Percentiles rank a stretch among this genome's conserved stretches.
Conservation (phyloP, 2,888 invertebrate species). For the Parochlus steinenii region DNA sequence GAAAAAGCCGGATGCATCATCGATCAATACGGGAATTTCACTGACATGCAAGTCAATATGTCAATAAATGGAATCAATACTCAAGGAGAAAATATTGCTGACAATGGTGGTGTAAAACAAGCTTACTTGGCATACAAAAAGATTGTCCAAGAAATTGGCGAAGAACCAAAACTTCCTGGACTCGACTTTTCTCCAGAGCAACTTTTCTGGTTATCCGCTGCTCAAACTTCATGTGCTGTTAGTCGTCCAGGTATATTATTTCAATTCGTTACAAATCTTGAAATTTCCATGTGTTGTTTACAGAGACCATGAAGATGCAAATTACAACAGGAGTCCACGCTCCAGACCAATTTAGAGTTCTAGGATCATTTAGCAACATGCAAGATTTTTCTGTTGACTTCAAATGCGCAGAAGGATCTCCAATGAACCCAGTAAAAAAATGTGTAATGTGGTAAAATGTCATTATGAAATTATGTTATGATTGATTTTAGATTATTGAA, state of each 20-base stretch:
- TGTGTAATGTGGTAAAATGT: constrained; percentile 75
- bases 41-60: constrained; percentile 50
- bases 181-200: constrained; percentile 10
- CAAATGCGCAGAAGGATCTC: background rate
- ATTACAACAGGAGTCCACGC: background rate
- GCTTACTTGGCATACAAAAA: constrained; percentile 12
- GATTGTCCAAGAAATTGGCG: constrained; percentile 9
- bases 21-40: constrained; percentile 73
- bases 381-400: constrained; percentile 3
- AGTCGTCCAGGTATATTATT: background rate
- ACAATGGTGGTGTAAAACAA: constrained; percentile 12
- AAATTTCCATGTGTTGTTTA: background rate
- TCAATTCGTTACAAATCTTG: background rate
- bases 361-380: constrained; percentile 6
- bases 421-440: constrained; percentile 47
- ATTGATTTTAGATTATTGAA: too few species aligned
- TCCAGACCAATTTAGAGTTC: background rate
- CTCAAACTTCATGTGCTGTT: constrained; percentile 11
- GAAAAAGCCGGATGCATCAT: constrained; percentile 71
- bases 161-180: constrained; percentile 11
- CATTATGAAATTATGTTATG: too few species aligned
- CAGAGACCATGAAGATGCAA: background rate
- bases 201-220: constrained; percentile 13
- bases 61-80: constrained; percentile 29
- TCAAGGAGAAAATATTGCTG: constrained; percentile 14